Evolutionary conservation across 2,888 invertebrate species (phyloP).

Genomic region (Chloroclystis v-ata): DNA sequence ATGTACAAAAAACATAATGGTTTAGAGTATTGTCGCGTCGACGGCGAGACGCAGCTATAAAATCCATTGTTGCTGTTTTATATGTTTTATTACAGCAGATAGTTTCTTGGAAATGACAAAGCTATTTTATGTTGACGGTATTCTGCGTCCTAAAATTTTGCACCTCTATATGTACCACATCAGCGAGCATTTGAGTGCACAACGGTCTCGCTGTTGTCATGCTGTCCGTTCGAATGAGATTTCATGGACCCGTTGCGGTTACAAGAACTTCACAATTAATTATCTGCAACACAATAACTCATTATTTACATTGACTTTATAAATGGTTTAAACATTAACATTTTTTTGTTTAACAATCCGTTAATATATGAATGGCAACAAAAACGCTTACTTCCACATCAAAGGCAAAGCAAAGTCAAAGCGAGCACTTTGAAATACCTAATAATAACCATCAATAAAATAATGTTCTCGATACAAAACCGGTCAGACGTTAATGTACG

Average conservation of each 20-base stretch:
- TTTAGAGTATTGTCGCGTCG: conserved; percentile 12
- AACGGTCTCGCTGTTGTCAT: conserved; percentile 52
- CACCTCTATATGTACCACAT: neutral
- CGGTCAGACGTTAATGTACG: conserved; percentile 25
- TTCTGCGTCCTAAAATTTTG: neutral
- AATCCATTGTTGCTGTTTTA: conserved; percentile 24
- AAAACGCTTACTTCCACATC: conserved; percentile 23
- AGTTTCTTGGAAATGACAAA: conserved; percentile 1
- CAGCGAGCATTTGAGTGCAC: conserved; percentile 36
- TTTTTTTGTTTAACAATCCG: conserved; percentile 31
- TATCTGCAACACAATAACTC: conserved; percentile 54
- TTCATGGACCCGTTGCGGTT: conserved; percentile 48
- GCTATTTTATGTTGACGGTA: neutral
- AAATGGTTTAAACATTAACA: conserved; percentile 31
- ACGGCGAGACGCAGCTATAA: conserved; percentile 19
- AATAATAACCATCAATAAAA: conserved; percentile 1
- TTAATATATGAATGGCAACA: conserved; percentile 22
- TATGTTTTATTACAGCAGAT: conserved; percentile 11
- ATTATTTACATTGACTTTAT: conserved; percentile 41
- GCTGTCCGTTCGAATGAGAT: conserved; percentile 53
- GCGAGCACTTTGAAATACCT: conserved; percentile 9
- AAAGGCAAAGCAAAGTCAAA: conserved; percentile 17
- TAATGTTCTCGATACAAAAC: conserved; percentile 22
- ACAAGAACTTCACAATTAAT: conserved; percentile 46
- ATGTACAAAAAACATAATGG: conserved; percentile 26